Base-by-base conservation (phyloP, 2,113 vertebrate genomes). In the Puma concolor region DNA sequence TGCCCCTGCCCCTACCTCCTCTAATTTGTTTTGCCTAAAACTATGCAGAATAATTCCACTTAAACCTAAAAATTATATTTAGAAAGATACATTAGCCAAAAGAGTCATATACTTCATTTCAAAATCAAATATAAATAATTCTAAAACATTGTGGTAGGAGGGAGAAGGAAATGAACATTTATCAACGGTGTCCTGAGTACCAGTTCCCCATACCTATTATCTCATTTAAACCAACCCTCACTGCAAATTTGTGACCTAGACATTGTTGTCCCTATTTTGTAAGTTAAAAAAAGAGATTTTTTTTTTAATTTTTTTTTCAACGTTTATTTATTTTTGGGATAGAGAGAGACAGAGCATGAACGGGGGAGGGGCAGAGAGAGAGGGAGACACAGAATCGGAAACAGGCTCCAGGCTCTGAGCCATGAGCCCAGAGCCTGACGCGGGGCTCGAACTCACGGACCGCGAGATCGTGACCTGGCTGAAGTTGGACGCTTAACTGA, bases 11-110 rank as follows among this genome's bases (percentile, higher is more conserved):
- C 9, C 10, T 0, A 19, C 29, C 14, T 8, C 66, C 72, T 88
- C 23, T 83, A 74, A 84, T 29, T 66, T 29, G 31, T 84, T 85
- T 88, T 31, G 15, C 83, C 88, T 57, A 79, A 89, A 94, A 66
- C 50, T 82, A 83, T 33, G 2, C 54, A 88, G 57, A 63, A 54
- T 76, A 57, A 83, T 88, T 92, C 88, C 71, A 83, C 57, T 81
- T 77, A 79, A 82, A 79, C 27, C 66, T 60, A 74, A 93, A 94
- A 82, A 79, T 83, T 23, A 85, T 48, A 80, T 88, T 48, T 88
- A 94, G 63, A 69, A 89, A 94, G 86, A 25, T 77, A 92, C 31
- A 16, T 79, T 52, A 66, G n/a, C 27, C 38, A 12, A 87, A 91
- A 67, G 31, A 80, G 12, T 79, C 41, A 23, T 48, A 50, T 23